A percentile compares a stretch with the other conserved stretches of the same genome.
Conservation (phyloP, 1,140 invertebrate species). For the Sitophilus oryzae region DNA sequence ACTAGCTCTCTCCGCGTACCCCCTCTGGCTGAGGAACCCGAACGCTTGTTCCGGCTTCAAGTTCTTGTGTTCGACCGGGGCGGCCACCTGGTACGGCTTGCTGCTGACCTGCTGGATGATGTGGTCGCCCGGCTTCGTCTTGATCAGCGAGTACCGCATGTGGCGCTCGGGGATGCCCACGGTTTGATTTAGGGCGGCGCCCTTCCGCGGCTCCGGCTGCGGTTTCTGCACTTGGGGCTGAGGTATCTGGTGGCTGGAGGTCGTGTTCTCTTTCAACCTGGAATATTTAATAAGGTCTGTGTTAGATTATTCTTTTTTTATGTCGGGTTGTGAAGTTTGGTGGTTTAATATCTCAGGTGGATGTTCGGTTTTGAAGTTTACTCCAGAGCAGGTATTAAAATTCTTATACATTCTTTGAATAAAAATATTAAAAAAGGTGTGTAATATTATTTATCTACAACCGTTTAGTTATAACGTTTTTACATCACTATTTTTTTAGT, state of each 20-base stretch:
- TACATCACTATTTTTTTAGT: too few species aligned
- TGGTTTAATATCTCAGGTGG: too few species aligned
- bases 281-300: too few species aligned
- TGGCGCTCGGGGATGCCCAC: conserved; percentile 35
- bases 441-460: too few species aligned
- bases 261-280: conserved; percentile 27
- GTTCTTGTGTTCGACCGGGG: conserved; percentile 6
- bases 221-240: conserved; percentile 38
- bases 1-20: conserved; percentile 35
- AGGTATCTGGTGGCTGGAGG: conserved; percentile 31
- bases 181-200: conserved; percentile 32
- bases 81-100: conserved; percentile 31
- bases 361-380: too few species aligned
- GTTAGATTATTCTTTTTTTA: too few species aligned
- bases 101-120: conserved; percentile 36
- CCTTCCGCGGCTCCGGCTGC: conserved; percentile 12
- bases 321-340: too few species aligned
- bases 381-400: too few species aligned
- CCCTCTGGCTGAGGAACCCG: conserved; percentile 32
- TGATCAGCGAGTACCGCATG: conserved; percentile 28
- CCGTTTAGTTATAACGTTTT: too few species aligned
- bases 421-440: too few species aligned
- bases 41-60: conserved; percentile 24
- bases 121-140: conserved; percentile 29
- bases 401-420: too few species aligned